phyloP scores from a whole-genome alignment of 2,888 invertebrate species.

The Drosophila flavopinicola region DNA sequence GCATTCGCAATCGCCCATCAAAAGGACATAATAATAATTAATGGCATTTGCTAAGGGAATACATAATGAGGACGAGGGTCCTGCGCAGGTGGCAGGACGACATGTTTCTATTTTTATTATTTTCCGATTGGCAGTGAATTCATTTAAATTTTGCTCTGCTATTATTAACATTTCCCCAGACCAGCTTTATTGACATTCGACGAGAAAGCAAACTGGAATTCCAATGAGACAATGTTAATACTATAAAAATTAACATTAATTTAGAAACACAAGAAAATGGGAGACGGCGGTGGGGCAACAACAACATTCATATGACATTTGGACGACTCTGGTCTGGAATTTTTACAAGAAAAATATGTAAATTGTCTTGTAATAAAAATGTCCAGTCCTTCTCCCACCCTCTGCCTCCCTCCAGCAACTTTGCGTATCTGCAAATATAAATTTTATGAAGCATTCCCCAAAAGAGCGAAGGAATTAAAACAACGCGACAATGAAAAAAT shows the following conservation, averaged over 20 bases:
- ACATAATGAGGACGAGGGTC: slow-evolving; percentile 74
- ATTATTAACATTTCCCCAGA: slow-evolving; percentile 60
- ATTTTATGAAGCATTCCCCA: slow-evolving; percentile 79
- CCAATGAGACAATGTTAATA: slow-evolving; percentile 66
- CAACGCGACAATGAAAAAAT: slow-evolving; percentile 58
- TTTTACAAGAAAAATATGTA: slow-evolving; percentile 82
- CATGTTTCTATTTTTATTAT: slow-evolving; percentile 71
- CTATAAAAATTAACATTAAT: slow-evolving; percentile 81
- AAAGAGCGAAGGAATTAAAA: slow-evolving; percentile 50
- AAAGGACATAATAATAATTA: slow-evolving; percentile 84
- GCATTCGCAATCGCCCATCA: slow-evolving; percentile 64
- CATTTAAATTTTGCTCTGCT: slow-evolving; percentile 60
- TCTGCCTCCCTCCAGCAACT: slow-evolving; percentile 9
- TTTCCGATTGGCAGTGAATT: slow-evolving; percentile 73
- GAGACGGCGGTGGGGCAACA: background rate
- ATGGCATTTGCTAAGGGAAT: slow-evolving; percentile 83
- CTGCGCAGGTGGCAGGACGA: slow-evolving; percentile 29
- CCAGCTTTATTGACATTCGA: slow-evolving; percentile 25
- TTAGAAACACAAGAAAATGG: slow-evolving; percentile 41
- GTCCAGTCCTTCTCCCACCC: slow-evolving; percentile 29
- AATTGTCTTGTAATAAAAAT: slow-evolving; percentile 82
- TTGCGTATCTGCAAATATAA: slow-evolving; percentile 74
- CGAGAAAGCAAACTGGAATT: slow-evolving; percentile 64
- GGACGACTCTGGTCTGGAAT: slow-evolving; percentile 51
- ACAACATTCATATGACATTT: slow-evolving; percentile 67